These are phyloP conservation scores for Gavia stellata DNA, from an alignment of 2,113 vertebrate species.

Conservation along the genomic window DNA sequence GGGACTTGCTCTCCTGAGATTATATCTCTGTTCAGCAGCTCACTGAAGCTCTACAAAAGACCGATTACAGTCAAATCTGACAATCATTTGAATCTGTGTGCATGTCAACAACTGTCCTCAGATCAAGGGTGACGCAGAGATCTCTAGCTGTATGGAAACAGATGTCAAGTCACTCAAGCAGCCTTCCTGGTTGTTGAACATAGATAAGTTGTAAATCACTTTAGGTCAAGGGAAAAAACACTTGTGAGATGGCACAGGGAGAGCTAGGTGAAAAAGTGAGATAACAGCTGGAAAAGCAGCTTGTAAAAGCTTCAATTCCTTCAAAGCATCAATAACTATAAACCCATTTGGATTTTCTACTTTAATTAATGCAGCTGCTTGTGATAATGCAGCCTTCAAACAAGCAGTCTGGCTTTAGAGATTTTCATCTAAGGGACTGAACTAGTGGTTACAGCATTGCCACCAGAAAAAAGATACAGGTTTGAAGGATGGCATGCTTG, in stretches of 20 bases:
- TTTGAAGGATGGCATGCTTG: background rate
- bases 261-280: background rate
- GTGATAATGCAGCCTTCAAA: background rate
- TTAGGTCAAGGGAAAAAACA: background rate
- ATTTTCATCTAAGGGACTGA: background rate
- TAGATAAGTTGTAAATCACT: constrained; percentile 32
- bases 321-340: background rate
- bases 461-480: background rate
- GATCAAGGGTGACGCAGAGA: background rate
- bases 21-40: background rate
- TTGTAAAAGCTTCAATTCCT: background rate
- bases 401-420: background rate
- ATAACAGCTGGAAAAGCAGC: background rate
- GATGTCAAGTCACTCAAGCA: background rate
- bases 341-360: background rate
- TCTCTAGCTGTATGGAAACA: constrained; percentile 13
- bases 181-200: background rate
- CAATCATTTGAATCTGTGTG: constrained; percentile 21
- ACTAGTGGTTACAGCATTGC: background rate
- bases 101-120: constrained; percentile 24
- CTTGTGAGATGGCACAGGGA: background rate
- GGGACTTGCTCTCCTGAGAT: background rate
- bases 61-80: background rate
- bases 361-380: background rate
- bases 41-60: background rate